Percentiles rank a stretch among this genome's conserved stretches.
Conservation (phyloP, 1,140 invertebrate genomes). For the Cherax quadricarinatus region DNA sequence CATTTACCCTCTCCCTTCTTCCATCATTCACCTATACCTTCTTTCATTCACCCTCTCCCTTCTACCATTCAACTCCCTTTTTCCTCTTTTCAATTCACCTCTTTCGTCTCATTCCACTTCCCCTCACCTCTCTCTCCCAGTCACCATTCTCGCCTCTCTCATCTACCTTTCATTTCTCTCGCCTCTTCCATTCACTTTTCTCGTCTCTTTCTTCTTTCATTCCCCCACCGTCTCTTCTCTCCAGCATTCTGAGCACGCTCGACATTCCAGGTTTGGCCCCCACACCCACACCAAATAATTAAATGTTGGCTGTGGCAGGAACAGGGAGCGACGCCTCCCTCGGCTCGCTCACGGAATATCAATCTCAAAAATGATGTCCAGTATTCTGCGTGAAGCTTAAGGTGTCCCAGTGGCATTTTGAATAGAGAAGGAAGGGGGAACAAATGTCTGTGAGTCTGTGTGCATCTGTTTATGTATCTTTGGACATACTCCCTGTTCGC, state of each 20-base stretch:
- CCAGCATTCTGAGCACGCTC: neutral
- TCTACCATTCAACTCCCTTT: no score
- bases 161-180: neutral
- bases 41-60: no score
- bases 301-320: neutral
- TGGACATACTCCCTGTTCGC: no score
- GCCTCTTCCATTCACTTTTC: no score
- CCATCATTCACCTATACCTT: no score
- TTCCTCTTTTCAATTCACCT: no score
- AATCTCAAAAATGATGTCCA: neutral
- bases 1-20: no score
- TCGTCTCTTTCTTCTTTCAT: neutral
- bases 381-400: neutral
- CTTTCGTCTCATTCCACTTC: neutral
- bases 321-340: neutral
- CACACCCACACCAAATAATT: constrained; percentile 10
- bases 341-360: neutral
- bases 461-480: no score
- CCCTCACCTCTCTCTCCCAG: neutral
- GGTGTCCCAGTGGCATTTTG: no score
- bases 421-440: no score
- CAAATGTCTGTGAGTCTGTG: no score
- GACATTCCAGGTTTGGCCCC: neutral
- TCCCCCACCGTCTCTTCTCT: neutral
- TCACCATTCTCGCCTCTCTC: neutral